Conservation (phyloP, 2,797 vertebrate species). For the Petrocephalus sullivani region DNA sequence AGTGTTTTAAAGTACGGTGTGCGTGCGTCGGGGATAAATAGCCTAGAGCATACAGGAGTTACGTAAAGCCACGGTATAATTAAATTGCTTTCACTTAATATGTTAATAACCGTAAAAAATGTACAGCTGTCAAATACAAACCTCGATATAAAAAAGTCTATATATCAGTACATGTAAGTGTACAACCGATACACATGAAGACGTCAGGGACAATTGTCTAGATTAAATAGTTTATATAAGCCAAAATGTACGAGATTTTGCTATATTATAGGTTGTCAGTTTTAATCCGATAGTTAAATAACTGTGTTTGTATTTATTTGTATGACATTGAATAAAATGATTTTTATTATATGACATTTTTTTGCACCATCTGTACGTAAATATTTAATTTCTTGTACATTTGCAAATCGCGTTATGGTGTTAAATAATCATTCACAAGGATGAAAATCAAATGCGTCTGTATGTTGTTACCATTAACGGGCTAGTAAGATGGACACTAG, state of each 20-base stretch:
- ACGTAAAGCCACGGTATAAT: slow-evolving; percentile 6
- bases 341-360: neutral
- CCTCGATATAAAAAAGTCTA: neutral
- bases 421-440: neutral
- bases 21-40: neutral
- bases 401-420: neutral
- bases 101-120: neutral
- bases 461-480: neutral
- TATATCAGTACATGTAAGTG: neutral
- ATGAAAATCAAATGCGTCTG: neutral
- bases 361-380: neutral
- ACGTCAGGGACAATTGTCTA: neutral
- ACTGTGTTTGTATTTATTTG: slow-evolving; percentile 22
- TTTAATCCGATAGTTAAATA: neutral
- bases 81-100: slow-evolving; percentile 11
- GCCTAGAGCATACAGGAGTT: neutral
- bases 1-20: neutral
- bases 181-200: neutral
- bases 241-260: slow-evolving; percentile 8
- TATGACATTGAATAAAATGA: slow-evolving; percentile 9
- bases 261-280: neutral
- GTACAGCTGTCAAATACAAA: neutral
- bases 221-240: neutral
- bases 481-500: neutral
- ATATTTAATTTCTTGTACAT: neutral